A percentile compares a stretch with the other conserved stretches of the same genome.
Conservation (phyloP, 2,797 vertebrate species). For the Tympanoctomys barrerae region DNA sequence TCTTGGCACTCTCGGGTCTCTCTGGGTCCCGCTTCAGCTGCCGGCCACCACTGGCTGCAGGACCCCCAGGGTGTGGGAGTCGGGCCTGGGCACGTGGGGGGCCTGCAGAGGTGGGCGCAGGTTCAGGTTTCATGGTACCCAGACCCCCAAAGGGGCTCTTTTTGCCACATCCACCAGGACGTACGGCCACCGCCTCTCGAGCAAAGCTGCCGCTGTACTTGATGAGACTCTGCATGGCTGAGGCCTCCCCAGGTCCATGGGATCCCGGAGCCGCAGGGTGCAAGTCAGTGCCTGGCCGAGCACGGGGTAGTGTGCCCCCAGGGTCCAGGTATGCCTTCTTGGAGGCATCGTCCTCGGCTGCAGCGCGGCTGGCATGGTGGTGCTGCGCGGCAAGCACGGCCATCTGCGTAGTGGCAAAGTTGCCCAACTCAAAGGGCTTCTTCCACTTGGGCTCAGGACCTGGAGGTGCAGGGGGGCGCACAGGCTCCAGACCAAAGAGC, state of each 20-base stretch:
- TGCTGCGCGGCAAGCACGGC: constrained; percentile 95
- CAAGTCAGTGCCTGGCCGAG: constrained; percentile 73
- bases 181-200: constrained; percentile 89
- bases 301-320: constrained; percentile 87
- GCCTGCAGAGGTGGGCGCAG: constrained; percentile 72
- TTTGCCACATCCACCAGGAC: constrained; percentile 88
- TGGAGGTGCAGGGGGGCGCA: constrained; percentile 86
- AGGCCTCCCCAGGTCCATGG: constrained; percentile 90
- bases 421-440: constrained; percentile 95
- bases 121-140: constrained; percentile 91
- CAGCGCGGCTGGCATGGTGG: constrained; percentile 89
- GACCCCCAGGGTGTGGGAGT: constrained; percentile 89
- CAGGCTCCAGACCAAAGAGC: constrained; percentile 88
- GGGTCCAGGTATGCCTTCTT: constrained; percentile 95
- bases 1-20: constrained; percentile 95
- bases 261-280: constrained; percentile 77
- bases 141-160: constrained; percentile 96
- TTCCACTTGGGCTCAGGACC: constrained; percentile 94
- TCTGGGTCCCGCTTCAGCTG: constrained; percentile 96
- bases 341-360: neutral
- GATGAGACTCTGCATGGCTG: constrained; percentile 98
- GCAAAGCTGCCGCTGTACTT: constrained; percentile 98
- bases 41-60: constrained; percentile 71
- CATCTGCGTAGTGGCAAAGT: constrained; percentile 96
- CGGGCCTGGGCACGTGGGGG: constrained; percentile 90